A percentile compares a stretch with the other conserved stretches of the same genome.
These are phyloP conservation scores for Ephestia elutella DNA, from an alignment of 1,140 invertebrate genomes.

Conservation along the genomic window DNA sequence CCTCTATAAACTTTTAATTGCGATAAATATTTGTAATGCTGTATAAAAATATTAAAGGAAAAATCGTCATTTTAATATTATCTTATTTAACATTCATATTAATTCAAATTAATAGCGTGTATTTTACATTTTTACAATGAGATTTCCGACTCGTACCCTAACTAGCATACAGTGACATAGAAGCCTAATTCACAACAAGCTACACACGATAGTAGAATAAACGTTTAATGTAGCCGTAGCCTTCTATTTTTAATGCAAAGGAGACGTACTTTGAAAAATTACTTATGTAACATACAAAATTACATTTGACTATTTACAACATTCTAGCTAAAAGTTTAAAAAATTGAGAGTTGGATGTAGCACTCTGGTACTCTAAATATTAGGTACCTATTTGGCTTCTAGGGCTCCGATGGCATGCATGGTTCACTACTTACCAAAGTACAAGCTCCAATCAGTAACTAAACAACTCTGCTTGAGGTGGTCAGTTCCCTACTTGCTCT, in stretches of 20 bases:
- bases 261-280: slow-evolving; percentile 66
- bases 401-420: slow-evolving; percentile 59
- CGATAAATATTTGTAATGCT: slow-evolving; percentile 71
- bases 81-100: slow-evolving; percentile 66
- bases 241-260: slow-evolving; percentile 65
- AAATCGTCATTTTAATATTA: slow-evolving; percentile 66
- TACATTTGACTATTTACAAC: slow-evolving; percentile 69
- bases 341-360: slow-evolving; percentile 48
- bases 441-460: slow-evolving; percentile 38
- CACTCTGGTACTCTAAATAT: slow-evolving; percentile 42
- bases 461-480: slow-evolving; percentile 21
- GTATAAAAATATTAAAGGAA: slow-evolving; percentile 74
- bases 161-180: slow-evolving; percentile 65
- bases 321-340: slow-evolving; percentile 54
- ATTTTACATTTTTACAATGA: slow-evolving; percentile 74
- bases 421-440: slow-evolving; percentile 38
- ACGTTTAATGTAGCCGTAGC: slow-evolving; percentile 64
- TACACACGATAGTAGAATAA: slow-evolving; percentile 70
- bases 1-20: slow-evolving; percentile 74
- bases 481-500: slow-evolving; percentile 13
- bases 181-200: slow-evolving; percentile 71
- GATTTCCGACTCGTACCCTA: slow-evolving; percentile 61
- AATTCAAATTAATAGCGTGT: slow-evolving; percentile 65
- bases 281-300: slow-evolving; percentile 68
- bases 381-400: slow-evolving; percentile 55